Evolutionary conservation across 2,888 invertebrate genomes (phyloP).

Genomic region (Lathronympha strigana): DNA sequence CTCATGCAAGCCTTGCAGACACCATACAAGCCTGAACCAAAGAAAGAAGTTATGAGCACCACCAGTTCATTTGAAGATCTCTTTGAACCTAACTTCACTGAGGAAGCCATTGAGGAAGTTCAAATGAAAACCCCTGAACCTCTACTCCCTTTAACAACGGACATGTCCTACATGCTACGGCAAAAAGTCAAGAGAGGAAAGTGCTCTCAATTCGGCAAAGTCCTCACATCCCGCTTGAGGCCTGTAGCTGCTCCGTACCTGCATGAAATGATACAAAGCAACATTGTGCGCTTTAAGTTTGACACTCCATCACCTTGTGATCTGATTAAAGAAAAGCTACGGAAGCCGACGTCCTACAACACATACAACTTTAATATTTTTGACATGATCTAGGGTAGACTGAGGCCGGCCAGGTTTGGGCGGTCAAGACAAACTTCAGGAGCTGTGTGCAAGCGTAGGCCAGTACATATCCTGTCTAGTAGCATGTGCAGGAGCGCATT

Average conservation of each 20-base stretch:
- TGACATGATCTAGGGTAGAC: constrained; percentile 30
- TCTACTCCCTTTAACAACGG: constrained; percentile 59
- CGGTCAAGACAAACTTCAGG: not conserved
- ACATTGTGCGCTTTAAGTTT: constrained; percentile 65
- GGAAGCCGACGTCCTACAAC: constrained; percentile 49
- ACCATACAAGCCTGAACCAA: constrained; percentile 46
- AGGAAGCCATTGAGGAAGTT: constrained; percentile 47
- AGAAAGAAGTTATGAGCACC: constrained; percentile 50
- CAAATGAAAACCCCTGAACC: constrained; percentile 48
- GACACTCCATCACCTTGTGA: constrained; percentile 71
- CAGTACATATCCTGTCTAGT: constrained; percentile 8
- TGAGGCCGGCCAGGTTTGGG: not conserved
- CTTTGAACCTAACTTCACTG: constrained; percentile 53
- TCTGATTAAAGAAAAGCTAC: constrained; percentile 59
- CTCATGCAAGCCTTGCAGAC: constrained; percentile 63
- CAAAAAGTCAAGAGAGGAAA: constrained; percentile 57
- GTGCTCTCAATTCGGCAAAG: constrained; percentile 70
- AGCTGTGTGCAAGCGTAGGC: not conserved
- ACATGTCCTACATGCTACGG: constrained; percentile 66
- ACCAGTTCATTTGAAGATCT: constrained; percentile 66
- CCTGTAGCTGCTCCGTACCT: constrained; percentile 68
- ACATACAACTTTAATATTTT: constrained; percentile 33
- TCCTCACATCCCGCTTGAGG: constrained; percentile 58
- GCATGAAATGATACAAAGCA: constrained; percentile 49
- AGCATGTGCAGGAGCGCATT: not conserved